Base-by-base conservation (phyloP, 2,888 invertebrate genomes). In the Scotopteryx bipunctaria region DNA sequence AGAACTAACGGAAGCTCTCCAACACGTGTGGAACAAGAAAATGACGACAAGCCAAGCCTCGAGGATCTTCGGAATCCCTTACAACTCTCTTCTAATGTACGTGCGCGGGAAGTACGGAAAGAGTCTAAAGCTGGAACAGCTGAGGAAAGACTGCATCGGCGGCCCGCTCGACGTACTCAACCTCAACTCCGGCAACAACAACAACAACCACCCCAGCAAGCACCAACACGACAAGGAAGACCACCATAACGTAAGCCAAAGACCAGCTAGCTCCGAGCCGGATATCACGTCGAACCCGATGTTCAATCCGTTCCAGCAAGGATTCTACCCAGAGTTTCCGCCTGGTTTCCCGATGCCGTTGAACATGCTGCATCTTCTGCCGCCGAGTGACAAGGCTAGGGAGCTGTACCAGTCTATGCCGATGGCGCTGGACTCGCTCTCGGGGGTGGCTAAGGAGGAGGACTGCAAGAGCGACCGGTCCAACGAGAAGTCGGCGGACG, bases 11-110 rank as follows among this genome's bases (percentile, higher is more conserved):
- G 96, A 97, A 84, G 97, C 97, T 1, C 92, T 97, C 43, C 96
- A 96, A 73, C 96, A 97, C 83, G 97, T 97, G n/a, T 97, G 97
- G 97, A 97, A 97, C 85, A 97, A 97, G 77, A 97, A 96, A 80
- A 97, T 97, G 96, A 97, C 97, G 58, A 97, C 97, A 33, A 96
- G 96, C 73, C 96, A 97, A 83, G 97, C 97, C 5, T 97, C 96
- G 15, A 89, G 97, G 58, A 95, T 97, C 78, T 97, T 96, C 84
- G 97, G 97, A 32, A 97, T 97, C 62, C 97, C 97, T n/a, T 97
- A 97, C 92, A 97, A 97, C 87, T 96, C 96, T 35, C 91, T 97
- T 38, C 89, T 97, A 47, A 97, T 97, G 97, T 97, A 97, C 87
- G 97, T 97, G 17, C 92, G 97, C 36, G 97, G 97, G 43, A 97